These are phyloP conservation scores for Apotomis turbidana DNA, from an alignment of 2,888 invertebrate genomes.

Conservation along the genomic window DNA sequence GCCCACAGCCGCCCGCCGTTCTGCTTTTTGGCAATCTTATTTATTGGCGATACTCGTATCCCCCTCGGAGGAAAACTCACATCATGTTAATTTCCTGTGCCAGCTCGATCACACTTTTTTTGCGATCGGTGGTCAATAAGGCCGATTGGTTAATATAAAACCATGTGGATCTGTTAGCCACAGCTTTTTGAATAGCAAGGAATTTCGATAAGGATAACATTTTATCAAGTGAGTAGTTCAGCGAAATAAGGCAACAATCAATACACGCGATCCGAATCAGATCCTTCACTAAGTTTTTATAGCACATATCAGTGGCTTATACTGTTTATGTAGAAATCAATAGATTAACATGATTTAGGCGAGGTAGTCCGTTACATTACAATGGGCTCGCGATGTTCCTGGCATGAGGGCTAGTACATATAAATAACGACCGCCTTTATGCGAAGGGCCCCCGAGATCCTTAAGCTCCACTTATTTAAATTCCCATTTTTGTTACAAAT, in stretches of 20 bases:
- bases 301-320: not conserved
- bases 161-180: not conserved
- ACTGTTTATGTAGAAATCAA: conserved; percentile 28
- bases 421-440: conserved; percentile 75
- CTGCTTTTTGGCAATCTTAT: conserved; percentile 78
- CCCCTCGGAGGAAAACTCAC: conserved; percentile 70
- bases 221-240: not conserved
- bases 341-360: conserved; percentile 31
- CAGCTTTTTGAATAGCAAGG: conserved; percentile 1
- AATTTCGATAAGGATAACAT: not conserved
- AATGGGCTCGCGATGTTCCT: conserved; percentile 55
- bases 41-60: conserved; percentile 70
- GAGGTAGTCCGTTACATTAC: conserved; percentile 27
- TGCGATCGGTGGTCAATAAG: conserved; percentile 22
- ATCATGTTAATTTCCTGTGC: conserved; percentile 80
- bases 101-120: conserved; percentile 46
- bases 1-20: conserved; percentile 55
- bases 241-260: not conserved
- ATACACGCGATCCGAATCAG: not conserved
- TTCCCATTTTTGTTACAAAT: conserved; percentile 81
- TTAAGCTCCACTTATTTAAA: conserved; percentile 81
- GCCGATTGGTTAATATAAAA: conserved; percentile 21
- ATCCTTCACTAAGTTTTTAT: conserved; percentile 9
- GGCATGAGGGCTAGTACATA: conserved; percentile 64
- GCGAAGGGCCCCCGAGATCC: conserved; percentile 66